Base-by-base conservation (phyloP, 2,797 vertebrate species). In the Chromobotia macracanthus region DNA sequence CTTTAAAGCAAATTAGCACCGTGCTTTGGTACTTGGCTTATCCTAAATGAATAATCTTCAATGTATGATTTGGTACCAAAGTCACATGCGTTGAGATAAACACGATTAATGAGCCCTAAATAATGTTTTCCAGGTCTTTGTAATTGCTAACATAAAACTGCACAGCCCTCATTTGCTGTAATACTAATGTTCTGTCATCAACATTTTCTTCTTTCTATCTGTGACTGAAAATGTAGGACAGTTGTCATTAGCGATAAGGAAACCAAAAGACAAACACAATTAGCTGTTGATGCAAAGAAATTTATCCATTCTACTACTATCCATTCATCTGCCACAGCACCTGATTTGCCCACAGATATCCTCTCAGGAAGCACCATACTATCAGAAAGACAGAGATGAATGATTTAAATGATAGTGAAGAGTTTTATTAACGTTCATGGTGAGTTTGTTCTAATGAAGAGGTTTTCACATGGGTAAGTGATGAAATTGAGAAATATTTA, bases 141-240 rank as follows among this genome's bases (percentile, higher is more conserved):
- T 51, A 51, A 51, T 51, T 63, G 31, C n/a, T 21, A 50, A 35
- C 16, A 68, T 11, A 51, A 46, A 61, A 50, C 18, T 18, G n/a
- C 25, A 71, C 10, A 55, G 50, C 38, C 71, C 31, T 21, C 25
- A 25, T 16, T 71, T 31, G 31, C n/a, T 72, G 6, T 6, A 38
- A 38, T 73, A 64, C 28, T 41, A 56, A 18, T 63, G 58, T 19
- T 53, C 16, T 67, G 46, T 93, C 91, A 93, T 84, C 82, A 77
- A 16, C 89, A 86, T 90, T 92, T n/a, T n/a, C n/a, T n/a, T n/a
- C n/a, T 94, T 79, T 64, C 87, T 19, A 92, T 86, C 87, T 93
- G 93, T 60, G 93, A 90, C 93, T 94, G 84, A 3, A 89, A 85
- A 82, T 50, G 50, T 80, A 38, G 76, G 13, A 5, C 21, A 46